A percentile compares a stretch with the other conserved stretches of the same genome.
Conservation (phyloP, 2,113 vertebrate genomes). For the Grallaria varia region DNA sequence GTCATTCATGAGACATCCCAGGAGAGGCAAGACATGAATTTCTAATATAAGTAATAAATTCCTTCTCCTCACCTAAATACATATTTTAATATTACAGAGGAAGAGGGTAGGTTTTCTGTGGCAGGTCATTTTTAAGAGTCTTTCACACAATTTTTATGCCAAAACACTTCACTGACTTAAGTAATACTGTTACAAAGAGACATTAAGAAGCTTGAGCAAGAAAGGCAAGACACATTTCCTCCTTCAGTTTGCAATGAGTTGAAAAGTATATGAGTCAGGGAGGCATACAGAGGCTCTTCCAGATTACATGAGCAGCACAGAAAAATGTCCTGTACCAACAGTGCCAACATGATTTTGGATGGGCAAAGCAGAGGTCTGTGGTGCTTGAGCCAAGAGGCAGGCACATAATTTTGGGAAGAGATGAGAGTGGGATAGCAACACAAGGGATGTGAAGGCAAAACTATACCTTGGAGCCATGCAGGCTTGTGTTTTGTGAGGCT, state of each 20-base stretch:
- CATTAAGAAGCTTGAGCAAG: not conserved
- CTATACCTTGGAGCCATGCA: not conserved
- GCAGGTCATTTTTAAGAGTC: not conserved
- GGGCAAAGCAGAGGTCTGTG: not conserved
- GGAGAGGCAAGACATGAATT: not conserved
- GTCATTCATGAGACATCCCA: not conserved
- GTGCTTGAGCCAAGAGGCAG: not conserved
- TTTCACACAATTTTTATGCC: not conserved
- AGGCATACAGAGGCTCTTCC: not conserved
- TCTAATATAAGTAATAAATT: not conserved
- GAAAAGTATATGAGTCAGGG: not conserved
- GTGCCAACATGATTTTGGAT: fast-evolving
- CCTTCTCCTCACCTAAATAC: not conserved
- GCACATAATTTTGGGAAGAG: not conserved
- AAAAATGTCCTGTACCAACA: not conserved
- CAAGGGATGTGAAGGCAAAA: not conserved
- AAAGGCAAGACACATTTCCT: not conserved
- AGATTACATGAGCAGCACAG: not conserved
- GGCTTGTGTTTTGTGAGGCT: fast-evolving
- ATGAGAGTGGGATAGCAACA: not conserved
- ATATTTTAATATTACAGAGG: not conserved
- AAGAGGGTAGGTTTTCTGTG: not conserved
- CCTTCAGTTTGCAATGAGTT: not conserved
- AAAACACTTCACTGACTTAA: not conserved
- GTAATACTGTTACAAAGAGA: not conserved